Evolutionary conservation across 2,888 invertebrate genomes (phyloP), one percentile per base, ranked within the genome.

Genomic region (Suillia variegata): DNA sequence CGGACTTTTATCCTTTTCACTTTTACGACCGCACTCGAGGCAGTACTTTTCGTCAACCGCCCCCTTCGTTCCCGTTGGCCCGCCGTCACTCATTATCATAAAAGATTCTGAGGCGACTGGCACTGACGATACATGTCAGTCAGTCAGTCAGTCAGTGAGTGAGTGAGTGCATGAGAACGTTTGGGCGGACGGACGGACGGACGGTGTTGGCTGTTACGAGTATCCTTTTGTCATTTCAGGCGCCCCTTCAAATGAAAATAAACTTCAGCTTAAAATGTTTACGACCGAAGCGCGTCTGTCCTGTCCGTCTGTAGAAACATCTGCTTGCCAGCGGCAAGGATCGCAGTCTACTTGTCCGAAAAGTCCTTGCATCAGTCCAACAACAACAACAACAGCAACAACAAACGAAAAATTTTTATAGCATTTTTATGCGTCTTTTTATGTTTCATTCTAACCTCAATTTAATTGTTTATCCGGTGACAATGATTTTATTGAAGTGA

Each of bases 391-490:
- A 50, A 47, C 34, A 58, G 42, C 26, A 47, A 58, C 47, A 53
- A 47, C 18, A 34, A 34, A 48, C 22, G 5, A 5, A n/a, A n/a
- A n/a, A 10, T 56, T 71, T 80, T 81, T 81, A 81, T 78, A 71
- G 71, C 69, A 70, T 70, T 81, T 81, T 81, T 81, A 81, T 78
- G 80, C 71, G 70, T 70, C 69, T 76, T 73, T 80, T 81, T 80
- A 80, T 80, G 79, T 77, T 71, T 74, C 69, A 77, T 79, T 80
- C 73, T 72, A 81, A 81, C 80, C 79, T 80, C 80, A 80, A 80
- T 81, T 81, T 81, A 81, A 81, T 81, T 81, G 81, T 80, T 80
- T 81, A 81, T 79, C 81, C 80, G 80, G 81, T 81, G 81, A 81
- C 80, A 80, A 80, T 76, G 76, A 81, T 81, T 79, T 73, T 70